Evolutionary conservation across 2,113 vertebrate species (phyloP).

Genomic region (Phrynosoma blainvillii): DNA sequence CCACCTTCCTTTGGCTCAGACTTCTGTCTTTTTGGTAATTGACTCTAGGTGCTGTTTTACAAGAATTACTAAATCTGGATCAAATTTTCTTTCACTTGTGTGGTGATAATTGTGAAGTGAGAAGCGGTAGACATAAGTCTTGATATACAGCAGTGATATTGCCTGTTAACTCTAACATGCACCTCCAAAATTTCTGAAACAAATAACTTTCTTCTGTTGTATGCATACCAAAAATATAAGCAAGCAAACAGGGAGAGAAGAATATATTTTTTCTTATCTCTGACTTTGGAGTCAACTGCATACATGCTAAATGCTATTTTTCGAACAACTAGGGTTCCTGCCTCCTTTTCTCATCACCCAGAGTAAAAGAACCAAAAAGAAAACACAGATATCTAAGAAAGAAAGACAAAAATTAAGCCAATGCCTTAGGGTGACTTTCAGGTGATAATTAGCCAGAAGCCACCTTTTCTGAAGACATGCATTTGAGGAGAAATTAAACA

Average conservation of each 20-base stretch:
- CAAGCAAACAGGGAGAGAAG: not conserved
- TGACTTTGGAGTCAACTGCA: not conserved
- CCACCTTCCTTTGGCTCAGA: not conserved
- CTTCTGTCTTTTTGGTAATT: slow-evolving; percentile 38
- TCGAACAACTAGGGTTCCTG: not conserved
- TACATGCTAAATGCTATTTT: not conserved
- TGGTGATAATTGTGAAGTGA: not conserved
- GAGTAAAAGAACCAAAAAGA: not conserved
- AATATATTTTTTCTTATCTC: not conserved
- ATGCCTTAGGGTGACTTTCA: not conserved
- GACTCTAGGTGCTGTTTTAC: not conserved
- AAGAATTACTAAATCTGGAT: not conserved
- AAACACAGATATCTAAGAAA: not conserved
- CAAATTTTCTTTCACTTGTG: slow-evolving; percentile 2
- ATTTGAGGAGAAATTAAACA: not conserved
- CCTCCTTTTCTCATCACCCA: not conserved
- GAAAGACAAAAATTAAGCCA: not conserved
- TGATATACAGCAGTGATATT: not conserved
- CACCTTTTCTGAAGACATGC: not conserved
- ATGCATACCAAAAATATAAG: not conserved
- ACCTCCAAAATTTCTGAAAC: not conserved
- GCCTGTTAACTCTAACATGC: not conserved
- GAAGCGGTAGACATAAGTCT: not conserved
- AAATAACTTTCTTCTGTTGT: too few relatives aligned
- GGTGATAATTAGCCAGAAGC: not conserved